Base-by-base conservation (phyloP, 2,888 invertebrate species). In the Cylloceria caligata region DNA sequence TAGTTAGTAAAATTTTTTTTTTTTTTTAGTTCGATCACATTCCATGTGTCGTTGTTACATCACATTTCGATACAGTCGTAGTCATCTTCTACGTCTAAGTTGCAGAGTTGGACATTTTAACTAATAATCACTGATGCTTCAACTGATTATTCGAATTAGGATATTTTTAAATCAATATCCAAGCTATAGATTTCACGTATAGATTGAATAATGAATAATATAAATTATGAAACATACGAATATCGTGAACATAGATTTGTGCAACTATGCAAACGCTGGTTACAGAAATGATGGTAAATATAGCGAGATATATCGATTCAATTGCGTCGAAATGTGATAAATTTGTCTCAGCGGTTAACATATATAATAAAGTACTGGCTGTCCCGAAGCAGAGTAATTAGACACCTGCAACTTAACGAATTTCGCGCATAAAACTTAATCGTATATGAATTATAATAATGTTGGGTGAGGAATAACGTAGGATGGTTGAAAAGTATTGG, bases 241-340 rank as follows among this genome's bases (percentile, higher is more conserved):
- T 19, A 36, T 19, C n/a, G 11, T 36, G 68, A 42, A 24, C 16
- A 55, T 13, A 62, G 9, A 34, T 11, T 19, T 13, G 67, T 34
- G 27, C 49, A 21, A 34, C 30, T 49, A 19, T 34, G 49, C 67
- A 34, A n/a, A 34, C 30, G 49, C 34, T 47, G n/a, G 11, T 19
- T 11, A 42, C 16, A 57, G 3, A 30, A 71, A 57, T 27, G 16
- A 49, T 76, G 34, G 57, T 47, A 47, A 73, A 72, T 69, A 64
- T 82, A 84, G 81, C 76, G 67, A n/a, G n/a, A 78, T 83, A 81
- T 73, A 83, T 73, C 57, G 62, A 77, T 84, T 75, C 71, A 85
- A 86, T 65, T 42, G 83, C 80, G 82, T 85, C 68, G 83, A 88
- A 87, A 85, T 74, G 74, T 69, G 64, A 86, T 76, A 75, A 78